These are phyloP conservation scores for Macrotrachela quadricornifera DNA, from an alignment of 1,140 invertebrate genomes.

Conservation along the genomic window DNA sequence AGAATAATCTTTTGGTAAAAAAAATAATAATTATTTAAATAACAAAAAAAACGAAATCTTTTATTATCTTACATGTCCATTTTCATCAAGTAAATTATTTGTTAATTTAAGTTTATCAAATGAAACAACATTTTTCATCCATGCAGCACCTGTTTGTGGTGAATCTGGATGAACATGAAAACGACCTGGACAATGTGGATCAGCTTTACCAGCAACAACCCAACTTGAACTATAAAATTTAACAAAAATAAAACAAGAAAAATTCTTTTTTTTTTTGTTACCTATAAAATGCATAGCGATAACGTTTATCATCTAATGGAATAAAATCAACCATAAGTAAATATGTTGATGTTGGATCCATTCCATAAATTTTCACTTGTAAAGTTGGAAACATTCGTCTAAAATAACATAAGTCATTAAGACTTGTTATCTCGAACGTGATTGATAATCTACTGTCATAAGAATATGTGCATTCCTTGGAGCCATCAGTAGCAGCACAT, in stretches of 20 bases:
- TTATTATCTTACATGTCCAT: constrained; percentile 78
- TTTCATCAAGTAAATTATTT: constrained; percentile 91
- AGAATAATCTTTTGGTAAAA: constrained; percentile 56
- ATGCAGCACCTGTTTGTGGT: constrained; percentile 73
- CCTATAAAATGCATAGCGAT: constrained; percentile 91
- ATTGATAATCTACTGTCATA: background rate
- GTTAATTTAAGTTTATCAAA: constrained; percentile 98
- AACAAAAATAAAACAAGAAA: background rate
- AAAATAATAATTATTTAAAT: background rate
- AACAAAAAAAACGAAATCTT: background rate
- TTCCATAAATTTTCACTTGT: constrained; percentile 55
- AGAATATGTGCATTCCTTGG: no score
- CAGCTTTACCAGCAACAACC: constrained; percentile 34
- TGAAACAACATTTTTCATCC: constrained; percentile 90
- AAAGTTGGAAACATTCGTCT: constrained; percentile 94
- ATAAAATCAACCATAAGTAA: constrained; percentile 92
- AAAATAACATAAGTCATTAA: constrained; percentile 12
- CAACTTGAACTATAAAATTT: constrained; percentile 31
- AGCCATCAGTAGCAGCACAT: no score
- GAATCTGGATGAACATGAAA: constrained; percentile 95
- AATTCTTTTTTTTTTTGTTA: constrained; percentile 27
- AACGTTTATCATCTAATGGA: constrained; percentile 83
- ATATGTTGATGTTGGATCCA: constrained; percentile 69
- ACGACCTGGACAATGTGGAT: constrained; percentile 62
- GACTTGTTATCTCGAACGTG: background rate